These are phyloP conservation scores for Sebastes diaconus DNA, from an alignment of 2,797 vertebrate genomes.

Conservation along the genomic window DNA sequence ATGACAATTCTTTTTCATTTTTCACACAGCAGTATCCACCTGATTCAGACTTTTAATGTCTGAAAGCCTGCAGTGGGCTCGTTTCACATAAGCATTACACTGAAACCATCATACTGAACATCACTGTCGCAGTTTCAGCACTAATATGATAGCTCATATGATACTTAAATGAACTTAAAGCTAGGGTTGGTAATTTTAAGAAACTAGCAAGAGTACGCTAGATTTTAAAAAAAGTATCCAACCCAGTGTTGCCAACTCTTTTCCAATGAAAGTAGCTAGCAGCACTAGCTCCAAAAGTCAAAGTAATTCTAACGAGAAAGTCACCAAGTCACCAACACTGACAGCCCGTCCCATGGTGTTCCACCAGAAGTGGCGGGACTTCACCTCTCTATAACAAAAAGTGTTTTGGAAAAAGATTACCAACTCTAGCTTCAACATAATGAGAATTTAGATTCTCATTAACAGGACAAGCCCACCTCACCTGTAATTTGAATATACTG, in stretches of 20 bases:
- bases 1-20: neutral
- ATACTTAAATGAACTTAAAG: neutral
- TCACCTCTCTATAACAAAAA: too few relatives aligned
- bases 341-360: rapidly evolving
- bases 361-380: rapidly evolving
- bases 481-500: neutral
- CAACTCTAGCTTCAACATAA: neutral
- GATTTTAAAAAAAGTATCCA: neutral
- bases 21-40: neutral
- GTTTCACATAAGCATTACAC: neutral
- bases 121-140: neutral
- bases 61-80: neutral
- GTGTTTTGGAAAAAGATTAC: neutral
- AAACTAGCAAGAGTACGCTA: neutral
- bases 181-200: neutral
- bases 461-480: neutral
- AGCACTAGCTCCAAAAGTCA: neutral
- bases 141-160: neutral
- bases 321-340: too few relatives aligned
- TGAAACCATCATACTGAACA: neutral
- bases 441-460: neutral
- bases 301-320: too few relatives aligned
- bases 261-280: too few relatives aligned
- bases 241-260: too few relatives aligned
- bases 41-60: neutral